Conservation (phyloP, 2,113 vertebrate species). For the Daphoenositta chrysoptera region DNA sequence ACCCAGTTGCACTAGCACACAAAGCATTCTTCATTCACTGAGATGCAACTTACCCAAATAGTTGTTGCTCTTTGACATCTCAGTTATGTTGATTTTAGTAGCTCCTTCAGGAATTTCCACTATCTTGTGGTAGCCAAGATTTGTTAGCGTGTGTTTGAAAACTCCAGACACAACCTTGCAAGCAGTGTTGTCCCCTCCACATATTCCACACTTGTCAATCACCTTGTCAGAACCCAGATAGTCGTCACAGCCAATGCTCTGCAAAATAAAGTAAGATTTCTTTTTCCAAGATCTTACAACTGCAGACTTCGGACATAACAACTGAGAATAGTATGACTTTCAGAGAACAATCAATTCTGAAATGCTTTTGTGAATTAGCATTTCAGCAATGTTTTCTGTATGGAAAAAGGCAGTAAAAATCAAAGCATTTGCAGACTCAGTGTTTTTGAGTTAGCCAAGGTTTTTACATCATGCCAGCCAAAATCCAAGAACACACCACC, state of each 20-base stretch:
- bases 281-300: neutral
- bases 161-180: slow-evolving; percentile 90
- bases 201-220: slow-evolving; percentile 91
- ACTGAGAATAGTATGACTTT: neutral
- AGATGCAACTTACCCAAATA: slow-evolving; percentile 84
- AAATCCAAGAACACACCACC: neutral
- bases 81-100: slow-evolving; percentile 95
- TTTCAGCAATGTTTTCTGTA: neutral
- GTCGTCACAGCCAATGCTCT: slow-evolving; percentile 92
- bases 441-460: neutral
- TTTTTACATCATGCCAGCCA: neutral
- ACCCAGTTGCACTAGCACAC: neutral
- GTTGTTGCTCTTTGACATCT: slow-evolving; percentile 96
- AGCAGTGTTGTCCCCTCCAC: slow-evolving; percentile 88
- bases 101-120: slow-evolving; percentile 96
- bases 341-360: neutral
- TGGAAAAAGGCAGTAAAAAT: neutral
- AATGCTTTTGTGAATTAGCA: neutral
- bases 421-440: neutral
- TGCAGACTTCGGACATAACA: neutral
- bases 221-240: slow-evolving; percentile 88
- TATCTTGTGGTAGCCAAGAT: slow-evolving; percentile 93
- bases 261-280: slow-evolving; percentile 45
- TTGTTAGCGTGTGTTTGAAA: slow-evolving; percentile 87
- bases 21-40: neutral